Conservation (phyloP, 2,113 vertebrate genomes). For the Heterotis niloticus region DNA sequence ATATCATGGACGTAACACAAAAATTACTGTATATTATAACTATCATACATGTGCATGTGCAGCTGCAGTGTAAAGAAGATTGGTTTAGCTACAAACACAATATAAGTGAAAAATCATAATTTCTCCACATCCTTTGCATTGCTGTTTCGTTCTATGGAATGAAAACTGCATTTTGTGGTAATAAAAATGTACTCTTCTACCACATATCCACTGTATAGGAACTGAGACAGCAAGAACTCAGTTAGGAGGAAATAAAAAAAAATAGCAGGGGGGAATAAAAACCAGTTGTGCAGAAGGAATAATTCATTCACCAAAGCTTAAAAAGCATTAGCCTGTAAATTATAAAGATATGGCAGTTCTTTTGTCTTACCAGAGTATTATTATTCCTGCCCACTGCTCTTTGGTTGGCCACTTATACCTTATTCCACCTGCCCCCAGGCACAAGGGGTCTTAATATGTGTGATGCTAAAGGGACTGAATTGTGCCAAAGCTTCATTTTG, state of each 20-base stretch:
- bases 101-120: background rate
- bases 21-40: constrained; percentile 14
- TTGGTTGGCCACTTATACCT: background rate
- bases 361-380: constrained; percentile 3
- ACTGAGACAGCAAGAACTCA: too few relatives aligned
- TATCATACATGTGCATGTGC: constrained; percentile 13
- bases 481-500: constrained; percentile 15
- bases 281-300: constrained; percentile 8
- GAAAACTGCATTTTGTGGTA: too few relatives aligned
- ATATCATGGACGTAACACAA: constrained; percentile 6
- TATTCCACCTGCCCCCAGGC: background rate
- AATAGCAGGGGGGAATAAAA: background rate
- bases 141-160: too few relatives aligned
- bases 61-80: background rate
- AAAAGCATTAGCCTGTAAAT: constrained; percentile 20
- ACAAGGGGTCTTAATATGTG: background rate
- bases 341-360: constrained; percentile 11
- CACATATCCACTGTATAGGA: too few relatives aligned
- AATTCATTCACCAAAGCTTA: constrained; percentile 31
- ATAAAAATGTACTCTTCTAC: too few relatives aligned
- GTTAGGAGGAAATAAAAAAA: background rate
- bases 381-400: too few relatives aligned
- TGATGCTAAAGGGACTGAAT: background rate
- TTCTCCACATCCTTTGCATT: background rate
- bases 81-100: constrained; percentile 13